These are phyloP conservation scores for Thunnus thynnus DNA, from an alignment of 2,113 vertebrate genomes.

Conservation along the genomic window DNA sequence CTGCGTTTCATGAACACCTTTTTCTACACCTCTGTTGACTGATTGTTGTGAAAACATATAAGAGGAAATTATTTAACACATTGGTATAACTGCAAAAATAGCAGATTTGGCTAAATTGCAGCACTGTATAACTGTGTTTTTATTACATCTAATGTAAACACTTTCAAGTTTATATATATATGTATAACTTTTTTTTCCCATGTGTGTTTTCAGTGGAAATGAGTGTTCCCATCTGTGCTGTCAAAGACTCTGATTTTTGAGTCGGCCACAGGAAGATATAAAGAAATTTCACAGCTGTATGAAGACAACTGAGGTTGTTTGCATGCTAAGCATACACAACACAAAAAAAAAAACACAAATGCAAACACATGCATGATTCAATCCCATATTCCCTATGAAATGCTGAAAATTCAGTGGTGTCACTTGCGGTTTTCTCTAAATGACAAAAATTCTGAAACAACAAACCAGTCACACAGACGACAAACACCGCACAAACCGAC, in stretches of 20 bases:
- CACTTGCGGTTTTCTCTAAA: conserved; percentile 30
- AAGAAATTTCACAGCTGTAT: conserved; percentile 16
- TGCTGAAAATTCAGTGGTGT: neutral
- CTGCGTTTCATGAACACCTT: too few species aligned
- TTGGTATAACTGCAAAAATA: too few species aligned
- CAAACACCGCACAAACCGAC: conserved; percentile 26
- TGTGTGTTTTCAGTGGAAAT: conserved; percentile 19
- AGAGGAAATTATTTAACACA: too few species aligned
- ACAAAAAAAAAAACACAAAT: neutral
- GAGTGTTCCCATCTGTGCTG: conserved; percentile 38
- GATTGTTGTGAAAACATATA: too few species aligned
- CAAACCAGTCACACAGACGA: conserved; percentile 12
- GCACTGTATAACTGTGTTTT: too few species aligned
- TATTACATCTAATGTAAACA: too few species aligned
- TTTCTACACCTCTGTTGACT: too few species aligned
- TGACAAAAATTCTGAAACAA: conserved; percentile 40
- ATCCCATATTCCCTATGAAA: conserved; percentile 19
- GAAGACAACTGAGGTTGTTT: conserved; percentile 21
- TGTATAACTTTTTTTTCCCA: too few species aligned
- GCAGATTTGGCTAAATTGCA: too few species aligned
- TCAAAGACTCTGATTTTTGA: conserved; percentile 8
- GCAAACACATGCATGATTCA: neutral
- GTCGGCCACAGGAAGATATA: conserved; percentile 3
- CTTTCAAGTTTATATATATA: too few species aligned
- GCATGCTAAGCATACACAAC: neutral